Evolutionary conservation across 2,113 vertebrate genomes (phyloP), one percentile per base, ranked within the genome.

Genomic region (Montifringilla adamsi): DNA sequence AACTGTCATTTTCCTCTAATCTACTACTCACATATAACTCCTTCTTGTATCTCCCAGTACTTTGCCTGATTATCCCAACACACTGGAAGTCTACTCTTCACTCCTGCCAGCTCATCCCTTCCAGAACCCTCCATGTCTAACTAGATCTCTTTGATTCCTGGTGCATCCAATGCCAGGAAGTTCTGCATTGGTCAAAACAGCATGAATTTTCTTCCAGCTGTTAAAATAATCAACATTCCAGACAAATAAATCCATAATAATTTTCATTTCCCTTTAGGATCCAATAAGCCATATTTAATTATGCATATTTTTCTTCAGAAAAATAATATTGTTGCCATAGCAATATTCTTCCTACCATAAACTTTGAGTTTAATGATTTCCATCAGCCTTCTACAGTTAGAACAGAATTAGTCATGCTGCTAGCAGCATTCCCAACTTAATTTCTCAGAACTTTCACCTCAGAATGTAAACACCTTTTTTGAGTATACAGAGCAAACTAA

Each of bases 281-380:
- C 59, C 78, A 96, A 95, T 91, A 67, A 96, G 77, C 70, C 86
- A 75, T 83, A 84, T 93, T 96, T 95, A 95, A 95, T 95, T 93
- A 95, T 77, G 79, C 94, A 73, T 93, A 92, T 89, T 97, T 96
- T 97, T 95, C 92, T 84, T 94, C 79, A 90, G 95, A 90, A 96
- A 95, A 96, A 95, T 90, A 90, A 93, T 96, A 95, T 66, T 94
- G 95, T 96, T 95, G 82, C 91, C 87, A 97, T 94, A 91, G 90
- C 31, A 90, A 92, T 89, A 96, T 66, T 77, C 49, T 86, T 87
- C 79, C 81, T 95, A 84, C 85, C 73, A 95, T 92, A 95, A 96
- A 97, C 90, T 95, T 89, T 56, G 59, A 94, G 47, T 75, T 95
- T 94, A 96, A 94, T 89, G 92, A 95, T 95, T 92, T 94, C 75